A percentile compares a stretch with the other conserved stretches of the same genome.
phyloP scores from a whole-genome alignment of 2,888 invertebrate genomes.

The Alloscopus bannaensis region DNA sequence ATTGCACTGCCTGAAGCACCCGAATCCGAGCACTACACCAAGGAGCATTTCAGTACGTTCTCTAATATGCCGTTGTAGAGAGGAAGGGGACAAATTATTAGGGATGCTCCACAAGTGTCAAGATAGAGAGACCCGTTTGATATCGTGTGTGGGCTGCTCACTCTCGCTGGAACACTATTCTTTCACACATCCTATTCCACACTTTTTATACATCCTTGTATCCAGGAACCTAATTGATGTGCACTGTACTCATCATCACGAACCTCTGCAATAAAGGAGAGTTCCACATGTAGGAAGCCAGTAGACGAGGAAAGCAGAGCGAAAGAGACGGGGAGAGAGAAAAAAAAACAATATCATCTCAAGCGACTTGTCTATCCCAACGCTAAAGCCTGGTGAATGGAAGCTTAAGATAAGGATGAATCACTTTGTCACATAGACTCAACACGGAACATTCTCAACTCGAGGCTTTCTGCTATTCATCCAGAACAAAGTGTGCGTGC shows the following conservation, averaged over 20 bases:
- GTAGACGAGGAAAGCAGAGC: no score
- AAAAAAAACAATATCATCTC: not conserved
- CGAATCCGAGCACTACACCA: not conserved
- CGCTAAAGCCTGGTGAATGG: not conserved
- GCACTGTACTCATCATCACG: not conserved
- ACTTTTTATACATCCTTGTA: not conserved
- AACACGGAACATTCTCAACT: not conserved
- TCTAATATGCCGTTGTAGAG: no score
- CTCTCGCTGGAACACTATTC: not conserved
- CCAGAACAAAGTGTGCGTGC: no score
- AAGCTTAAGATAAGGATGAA: slow-evolving; percentile 35
- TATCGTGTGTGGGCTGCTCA: slow-evolving; percentile 14
- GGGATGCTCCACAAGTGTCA: slow-evolving; percentile 43
- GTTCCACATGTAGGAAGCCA: not conserved
- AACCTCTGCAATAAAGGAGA: not conserved
- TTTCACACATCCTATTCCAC: slow-evolving; percentile 19
- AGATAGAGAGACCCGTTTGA: slow-evolving; percentile 38
- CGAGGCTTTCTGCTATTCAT: no score
- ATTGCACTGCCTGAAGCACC: not conserved
- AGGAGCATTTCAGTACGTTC: no score
- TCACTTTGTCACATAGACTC: no score
- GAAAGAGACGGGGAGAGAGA: no score
- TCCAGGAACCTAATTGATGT: slow-evolving; percentile 2
- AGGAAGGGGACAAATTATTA: no score
- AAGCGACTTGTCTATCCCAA: slow-evolving; percentile 7